These are phyloP conservation scores for Crenichthys baileyi DNA, from an alignment of 2,797 vertebrate species.

Conservation along the genomic window DNA sequence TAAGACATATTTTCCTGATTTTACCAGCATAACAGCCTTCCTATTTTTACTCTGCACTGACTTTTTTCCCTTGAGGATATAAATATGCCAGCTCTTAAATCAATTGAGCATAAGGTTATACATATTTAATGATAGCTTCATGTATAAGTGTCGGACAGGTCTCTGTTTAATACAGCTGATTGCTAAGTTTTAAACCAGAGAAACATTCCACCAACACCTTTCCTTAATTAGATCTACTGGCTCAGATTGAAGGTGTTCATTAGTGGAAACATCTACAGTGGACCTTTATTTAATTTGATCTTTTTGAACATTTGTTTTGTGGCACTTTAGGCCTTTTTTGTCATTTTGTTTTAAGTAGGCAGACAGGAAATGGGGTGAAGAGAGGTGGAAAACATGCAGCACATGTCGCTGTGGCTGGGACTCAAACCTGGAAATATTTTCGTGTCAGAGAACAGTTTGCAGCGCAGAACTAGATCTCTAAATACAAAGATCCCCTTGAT, in stretches of 20 bases:
- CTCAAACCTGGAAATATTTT: background rate
- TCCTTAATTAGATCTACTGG: slow-evolving; percentile 27
- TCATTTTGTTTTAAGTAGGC: too few species aligned
- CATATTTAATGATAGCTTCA: background rate
- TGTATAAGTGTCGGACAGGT: background rate
- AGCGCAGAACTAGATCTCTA: slow-evolving; percentile 3
- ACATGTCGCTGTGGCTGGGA: too few species aligned
- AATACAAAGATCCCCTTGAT: slow-evolving; percentile 33
- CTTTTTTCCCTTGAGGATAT: background rate
- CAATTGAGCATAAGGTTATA: background rate
- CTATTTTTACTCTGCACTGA: background rate
- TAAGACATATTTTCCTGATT: background rate
- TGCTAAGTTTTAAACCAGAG: slow-evolving; percentile 18
- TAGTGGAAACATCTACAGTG: slow-evolving; percentile 28
- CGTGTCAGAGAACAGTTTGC: background rate
- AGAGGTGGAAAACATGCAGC: too few species aligned
- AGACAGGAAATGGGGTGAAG: too few species aligned
- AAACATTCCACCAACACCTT: slow-evolving; percentile 28
- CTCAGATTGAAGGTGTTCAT: slow-evolving; percentile 42
- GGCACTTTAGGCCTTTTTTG: too few species aligned
- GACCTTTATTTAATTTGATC: background rate
- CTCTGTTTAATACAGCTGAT: background rate
- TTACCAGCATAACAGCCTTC: background rate
- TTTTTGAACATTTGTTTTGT: too few species aligned
- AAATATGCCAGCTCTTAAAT: slow-evolving; percentile 1